Conservation (phyloP, 2,888 invertebrate species). For the Nephrotoma flavescens region DNA sequence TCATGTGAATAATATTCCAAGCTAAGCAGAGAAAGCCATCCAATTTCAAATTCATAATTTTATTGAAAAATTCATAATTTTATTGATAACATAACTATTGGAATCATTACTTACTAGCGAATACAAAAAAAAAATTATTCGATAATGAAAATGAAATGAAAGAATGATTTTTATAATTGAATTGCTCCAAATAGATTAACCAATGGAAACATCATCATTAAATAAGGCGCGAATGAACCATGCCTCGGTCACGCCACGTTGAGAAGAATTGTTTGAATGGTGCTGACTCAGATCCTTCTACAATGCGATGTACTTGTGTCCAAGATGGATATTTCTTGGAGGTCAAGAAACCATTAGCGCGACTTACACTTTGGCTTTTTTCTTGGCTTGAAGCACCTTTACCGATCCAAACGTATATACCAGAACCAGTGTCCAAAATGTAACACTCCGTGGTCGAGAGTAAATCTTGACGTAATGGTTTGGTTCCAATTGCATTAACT, state of each 20-base stretch:
- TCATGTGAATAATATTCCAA: no score
- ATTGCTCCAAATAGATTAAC: no score
- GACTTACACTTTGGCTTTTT: constrained; percentile 57
- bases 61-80: no score
- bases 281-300: constrained; percentile 72
- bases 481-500: constrained; percentile 49
- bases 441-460: constrained; percentile 45
- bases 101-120: no score
- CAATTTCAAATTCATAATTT: no score
- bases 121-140: no score
- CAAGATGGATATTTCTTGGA: constrained; percentile 62
- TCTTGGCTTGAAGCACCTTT: constrained; percentile 57
- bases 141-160: no score
- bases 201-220: constrained; percentile 22
- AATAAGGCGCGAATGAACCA: constrained; percentile 43
- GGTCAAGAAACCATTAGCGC: constrained; percentile 48
- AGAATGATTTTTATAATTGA: no score
- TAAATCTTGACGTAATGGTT: constrained; percentile 56
- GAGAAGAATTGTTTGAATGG: constrained; percentile 80
- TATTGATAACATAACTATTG: no score
- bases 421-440: constrained; percentile 64
- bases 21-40: no score
- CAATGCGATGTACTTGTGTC: constrained; percentile 50
- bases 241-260: constrained; percentile 56
- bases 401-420: constrained; percentile 76